phyloP scores from a whole-genome alignment of 2,113 vertebrate genomes.

The Muntiacus muntjak region DNA sequence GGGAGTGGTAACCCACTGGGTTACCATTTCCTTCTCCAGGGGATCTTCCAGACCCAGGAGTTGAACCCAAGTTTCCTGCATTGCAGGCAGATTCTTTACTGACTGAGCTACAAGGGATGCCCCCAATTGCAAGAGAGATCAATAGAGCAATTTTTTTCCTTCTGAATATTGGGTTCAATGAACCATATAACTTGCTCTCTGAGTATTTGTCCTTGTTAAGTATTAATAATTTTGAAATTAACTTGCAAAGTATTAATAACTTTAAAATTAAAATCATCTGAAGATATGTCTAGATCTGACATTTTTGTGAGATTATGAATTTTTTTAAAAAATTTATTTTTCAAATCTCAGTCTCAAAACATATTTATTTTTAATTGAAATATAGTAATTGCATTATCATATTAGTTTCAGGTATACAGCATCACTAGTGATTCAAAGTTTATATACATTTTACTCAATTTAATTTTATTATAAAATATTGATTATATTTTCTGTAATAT shows the following conservation, averaged over 20 bases:
- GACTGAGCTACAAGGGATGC: rapidly evolving
- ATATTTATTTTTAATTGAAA: background rate
- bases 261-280: background rate
- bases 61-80: background rate
- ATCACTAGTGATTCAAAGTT: background rate
- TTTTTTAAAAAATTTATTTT: background rate
- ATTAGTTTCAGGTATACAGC: background rate
- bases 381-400: background rate
- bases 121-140: background rate
- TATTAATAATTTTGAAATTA: background rate
- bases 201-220: background rate
- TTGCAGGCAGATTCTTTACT: background rate
- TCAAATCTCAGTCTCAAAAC: background rate
- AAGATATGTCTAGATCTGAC: background rate
- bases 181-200: background rate
- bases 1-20: background rate
- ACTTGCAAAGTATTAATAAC: background rate
- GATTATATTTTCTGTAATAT: background rate
- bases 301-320: background rate
- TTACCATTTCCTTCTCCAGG: background rate
- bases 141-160: background rate
- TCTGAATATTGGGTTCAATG: background rate
- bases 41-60: background rate
- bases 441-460: background rate
- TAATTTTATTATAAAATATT: background rate